phyloP scores from a whole-genome alignment of 2,113 vertebrate species.

The Tychaedon coryphoeus region DNA sequence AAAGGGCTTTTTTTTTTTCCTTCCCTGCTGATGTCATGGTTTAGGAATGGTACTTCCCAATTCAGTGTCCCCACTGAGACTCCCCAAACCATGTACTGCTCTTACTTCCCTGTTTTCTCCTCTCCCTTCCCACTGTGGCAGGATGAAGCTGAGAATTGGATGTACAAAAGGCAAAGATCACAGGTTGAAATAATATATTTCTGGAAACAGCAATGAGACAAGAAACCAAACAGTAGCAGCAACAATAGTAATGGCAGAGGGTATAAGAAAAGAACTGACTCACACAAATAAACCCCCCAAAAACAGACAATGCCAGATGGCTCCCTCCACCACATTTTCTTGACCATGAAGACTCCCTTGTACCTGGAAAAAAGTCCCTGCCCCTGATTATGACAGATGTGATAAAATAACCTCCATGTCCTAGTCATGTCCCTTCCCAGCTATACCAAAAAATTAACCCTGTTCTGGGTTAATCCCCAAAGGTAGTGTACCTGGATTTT shows the following conservation, averaged over 20 bases:
- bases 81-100: rapidly evolving
- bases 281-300: not conserved
- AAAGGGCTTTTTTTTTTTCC: not conserved
- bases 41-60: not conserved
- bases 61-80: not conserved
- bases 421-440: not conserved
- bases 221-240: not conserved
- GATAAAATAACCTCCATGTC: not conserved
- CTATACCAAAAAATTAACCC: not conserved
- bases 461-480: not conserved
- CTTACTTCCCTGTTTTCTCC: not conserved
- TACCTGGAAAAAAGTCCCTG: not conserved
- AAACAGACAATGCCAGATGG: rapidly evolving
- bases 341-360: not conserved
- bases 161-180: not conserved
- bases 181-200: not conserved
- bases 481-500: not conserved
- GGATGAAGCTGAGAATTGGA: not conserved
- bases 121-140: not conserved
- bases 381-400: rapidly evolving
- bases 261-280: not conserved
- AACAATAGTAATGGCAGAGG: not conserved
- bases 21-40: rapidly evolving
- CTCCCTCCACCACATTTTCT: not conserved
- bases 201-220: not conserved